Evolutionary conservation across 2,113 vertebrate genomes (phyloP).

Genomic region (Psophia crepitans): DNA sequence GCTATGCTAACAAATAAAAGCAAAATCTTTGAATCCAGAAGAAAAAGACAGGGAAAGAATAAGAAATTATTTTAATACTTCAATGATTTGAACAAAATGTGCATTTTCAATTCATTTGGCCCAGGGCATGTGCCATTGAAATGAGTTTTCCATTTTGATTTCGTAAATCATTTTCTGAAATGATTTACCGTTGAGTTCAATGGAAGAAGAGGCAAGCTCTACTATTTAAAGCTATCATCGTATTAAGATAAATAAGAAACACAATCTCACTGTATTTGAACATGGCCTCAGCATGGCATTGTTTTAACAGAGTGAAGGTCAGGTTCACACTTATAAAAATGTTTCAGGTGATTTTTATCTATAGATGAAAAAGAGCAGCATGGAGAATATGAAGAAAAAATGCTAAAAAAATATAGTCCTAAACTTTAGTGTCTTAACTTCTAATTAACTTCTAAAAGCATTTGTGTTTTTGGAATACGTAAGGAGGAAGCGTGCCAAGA

Average conservation of each 20-base stretch:
- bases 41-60: background rate
- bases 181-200: background rate
- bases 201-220: background rate
- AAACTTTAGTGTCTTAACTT: background rate
- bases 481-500: background rate
- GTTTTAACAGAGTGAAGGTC: background rate
- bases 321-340: background rate
- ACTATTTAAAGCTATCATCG: background rate
- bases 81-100: background rate
- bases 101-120: background rate
- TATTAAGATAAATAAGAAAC: background rate
- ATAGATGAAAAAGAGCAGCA: background rate
- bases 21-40: background rate
- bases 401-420: background rate
- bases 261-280: conserved; percentile 8
- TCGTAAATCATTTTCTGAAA: no score
- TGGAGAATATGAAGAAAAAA: background rate
- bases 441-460: background rate
- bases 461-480: background rate
- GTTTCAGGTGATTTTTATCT: background rate
- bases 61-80: background rate
- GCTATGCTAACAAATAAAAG: background rate
- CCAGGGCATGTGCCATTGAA: background rate
- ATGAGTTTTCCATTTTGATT: no score
- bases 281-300: background rate